These are phyloP conservation scores for Brachionus rubens DNA, from an alignment of 1,140 invertebrate species.

Conservation along the genomic window DNA sequence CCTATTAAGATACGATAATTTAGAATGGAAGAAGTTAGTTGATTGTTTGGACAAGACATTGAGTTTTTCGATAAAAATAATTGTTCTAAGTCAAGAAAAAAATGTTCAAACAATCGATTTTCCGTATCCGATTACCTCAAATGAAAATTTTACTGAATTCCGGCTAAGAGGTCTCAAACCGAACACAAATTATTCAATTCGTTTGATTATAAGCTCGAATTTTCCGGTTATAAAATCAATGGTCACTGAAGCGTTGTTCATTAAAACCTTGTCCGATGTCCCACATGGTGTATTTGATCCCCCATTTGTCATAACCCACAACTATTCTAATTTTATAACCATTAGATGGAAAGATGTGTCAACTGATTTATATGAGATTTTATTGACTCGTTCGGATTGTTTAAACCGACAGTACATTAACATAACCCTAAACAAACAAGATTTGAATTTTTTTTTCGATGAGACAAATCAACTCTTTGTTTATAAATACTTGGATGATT, in stretches of 20 bases:
- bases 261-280: neutral
- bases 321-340: neutral
- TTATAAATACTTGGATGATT: neutral
- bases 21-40: neutral
- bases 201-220: neutral
- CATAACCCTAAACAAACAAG: neutral
- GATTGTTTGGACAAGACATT: neutral
- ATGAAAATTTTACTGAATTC: neutral
- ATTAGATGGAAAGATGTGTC: neutral
- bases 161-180: neutral
- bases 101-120: neutral
- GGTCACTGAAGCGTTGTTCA: neutral
- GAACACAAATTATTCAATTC: constrained; percentile 7
- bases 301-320: neutral
- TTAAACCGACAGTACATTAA: neutral
- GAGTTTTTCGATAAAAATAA: constrained; percentile 26
- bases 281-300: neutral
- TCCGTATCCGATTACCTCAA: neutral
- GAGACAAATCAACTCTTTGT: neutral
- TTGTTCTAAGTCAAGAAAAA: neutral
- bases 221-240: neutral
- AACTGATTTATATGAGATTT: neutral
- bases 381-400: neutral
- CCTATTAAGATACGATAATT: neutral
- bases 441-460: neutral